phyloP scores from a whole-genome alignment of 2,888 invertebrate species.

The Diabrotica balteata region DNA sequence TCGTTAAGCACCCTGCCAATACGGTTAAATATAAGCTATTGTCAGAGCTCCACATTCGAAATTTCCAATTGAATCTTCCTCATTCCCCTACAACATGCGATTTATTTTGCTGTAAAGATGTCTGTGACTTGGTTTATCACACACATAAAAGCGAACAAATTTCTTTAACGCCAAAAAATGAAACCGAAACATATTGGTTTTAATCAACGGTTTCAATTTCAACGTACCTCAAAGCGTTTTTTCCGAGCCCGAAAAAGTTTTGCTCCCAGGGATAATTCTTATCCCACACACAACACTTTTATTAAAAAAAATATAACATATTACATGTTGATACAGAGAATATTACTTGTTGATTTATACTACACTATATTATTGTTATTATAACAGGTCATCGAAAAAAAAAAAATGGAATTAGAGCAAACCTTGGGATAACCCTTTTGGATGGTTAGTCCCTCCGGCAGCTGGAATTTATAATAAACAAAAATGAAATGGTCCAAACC shows the following conservation, averaged over 20 bases:
- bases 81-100: conserved; percentile 54
- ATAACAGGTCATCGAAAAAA: too few species aligned
- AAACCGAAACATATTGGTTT: conserved; percentile 4
- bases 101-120: conserved; percentile 45
- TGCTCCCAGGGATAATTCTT: too few species aligned
- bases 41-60: conserved; percentile 49
- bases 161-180: conserved; percentile 6
- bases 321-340: too few species aligned
- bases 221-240: not conserved
- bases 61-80: conserved; percentile 55
- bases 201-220: conserved; percentile 4
- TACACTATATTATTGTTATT: too few species aligned
- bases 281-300: too few species aligned
- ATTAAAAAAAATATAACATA: too few species aligned
- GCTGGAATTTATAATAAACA: too few species aligned
- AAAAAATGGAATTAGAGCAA: too few species aligned
- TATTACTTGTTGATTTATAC: too few species aligned
- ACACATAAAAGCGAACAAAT: conserved; percentile 16
- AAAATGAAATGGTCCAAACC: too few species aligned
- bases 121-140: conserved; percentile 14
- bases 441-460: too few species aligned
- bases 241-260: not conserved
- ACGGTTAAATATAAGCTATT: conserved; percentile 57
- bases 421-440: too few species aligned
- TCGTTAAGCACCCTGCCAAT: conserved; percentile 55